Base-by-base conservation (phyloP, 2,113 vertebrate species). In the Fulmarus glacialis region DNA sequence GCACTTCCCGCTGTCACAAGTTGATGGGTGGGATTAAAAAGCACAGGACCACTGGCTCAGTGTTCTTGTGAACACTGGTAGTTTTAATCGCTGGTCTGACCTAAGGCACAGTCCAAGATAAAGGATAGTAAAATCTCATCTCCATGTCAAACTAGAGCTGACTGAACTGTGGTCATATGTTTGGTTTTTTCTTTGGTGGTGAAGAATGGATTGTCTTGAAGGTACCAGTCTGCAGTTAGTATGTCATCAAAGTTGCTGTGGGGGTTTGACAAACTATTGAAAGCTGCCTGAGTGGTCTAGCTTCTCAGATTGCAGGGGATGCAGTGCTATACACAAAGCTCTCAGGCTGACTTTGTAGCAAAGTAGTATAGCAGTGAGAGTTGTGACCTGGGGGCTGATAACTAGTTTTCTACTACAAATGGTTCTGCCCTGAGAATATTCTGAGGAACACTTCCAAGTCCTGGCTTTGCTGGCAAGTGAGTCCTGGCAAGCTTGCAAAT, bases 1-100 rank as follows among this genome's bases (percentile, higher is more conserved):
- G 23, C 11, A 18, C 26, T 87, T 90, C 26, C 34, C 12, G 15
- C 34, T 64, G 34, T 64, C 23, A 47, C 0, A 0, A 56, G 6
- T 63, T 80, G 56, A 20, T 67, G 22, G 34, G 24, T 67, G 26
- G 74, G 27, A 71, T 90, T 74, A 75, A 90, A 75, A 71, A 59
- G 38, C 79, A 59, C 43, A 30, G 43, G 42, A 29, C 21, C 40
- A 29, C 30, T 72, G 60, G 29, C 50, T 86, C 20, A 43, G 10
- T 63, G n/a, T 70, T 85, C 43, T 36, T 67, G 43, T 75, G 40
- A 72, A 32, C 20, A 18, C 38, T 55, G 34, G 21, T 52, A 64
- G 74, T 83, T 75, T 63, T 80, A 77, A 52, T 73, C 6, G 5
- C 21, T 83, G 22, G 23, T 64, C 20, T 60, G 67, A 72, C 23